phyloP scores from a whole-genome alignment of 2,888 invertebrate species.

The Mythimna loreyi region DNA sequence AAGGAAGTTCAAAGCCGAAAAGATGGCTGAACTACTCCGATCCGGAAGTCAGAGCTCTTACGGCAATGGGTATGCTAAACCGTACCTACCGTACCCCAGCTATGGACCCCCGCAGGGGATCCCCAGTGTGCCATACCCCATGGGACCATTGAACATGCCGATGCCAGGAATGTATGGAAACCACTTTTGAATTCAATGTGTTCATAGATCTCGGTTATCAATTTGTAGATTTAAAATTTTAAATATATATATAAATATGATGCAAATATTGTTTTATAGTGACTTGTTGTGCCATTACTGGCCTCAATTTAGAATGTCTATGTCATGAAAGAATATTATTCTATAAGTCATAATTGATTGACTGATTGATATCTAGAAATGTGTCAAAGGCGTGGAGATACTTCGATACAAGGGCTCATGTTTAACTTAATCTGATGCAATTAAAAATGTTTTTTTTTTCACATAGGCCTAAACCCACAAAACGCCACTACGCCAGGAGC shows the following conservation, averaged over 20 bases:
- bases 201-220: slow-evolving; percentile 56
- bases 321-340: slow-evolving; percentile 35
- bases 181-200: slow-evolving; percentile 78
- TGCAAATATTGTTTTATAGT: slow-evolving; percentile 59
- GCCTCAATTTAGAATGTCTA: slow-evolving; percentile 50
- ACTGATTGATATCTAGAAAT: slow-evolving; percentile 51
- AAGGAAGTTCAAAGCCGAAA: slow-evolving; percentile 98
- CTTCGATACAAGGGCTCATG: slow-evolving; percentile 31
- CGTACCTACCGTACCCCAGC: slow-evolving; percentile 86
- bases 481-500: too few species aligned
- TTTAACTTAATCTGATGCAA: neutral
- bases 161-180: slow-evolving; percentile 92
- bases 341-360: slow-evolving; percentile 38
- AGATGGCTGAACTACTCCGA: slow-evolving; percentile 94
- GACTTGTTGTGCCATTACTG: slow-evolving; percentile 42
- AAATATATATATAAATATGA: slow-evolving; percentile 45
- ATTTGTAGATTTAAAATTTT: slow-evolving; percentile 49
- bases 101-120: slow-evolving; percentile 87
- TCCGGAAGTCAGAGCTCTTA: slow-evolving; percentile 79
- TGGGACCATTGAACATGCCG: slow-evolving; percentile 94
- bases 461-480: too few species aligned
- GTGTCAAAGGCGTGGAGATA: slow-evolving; percentile 32
- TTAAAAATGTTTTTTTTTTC: too few species aligned
- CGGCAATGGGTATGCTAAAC: slow-evolving; percentile 83
- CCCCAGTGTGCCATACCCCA: slow-evolving; percentile 93